Evolutionary conservation across 2,113 vertebrate genomes (phyloP), one percentile per base, ranked within the genome.

Genomic region (Indicator maculatus): DNA sequence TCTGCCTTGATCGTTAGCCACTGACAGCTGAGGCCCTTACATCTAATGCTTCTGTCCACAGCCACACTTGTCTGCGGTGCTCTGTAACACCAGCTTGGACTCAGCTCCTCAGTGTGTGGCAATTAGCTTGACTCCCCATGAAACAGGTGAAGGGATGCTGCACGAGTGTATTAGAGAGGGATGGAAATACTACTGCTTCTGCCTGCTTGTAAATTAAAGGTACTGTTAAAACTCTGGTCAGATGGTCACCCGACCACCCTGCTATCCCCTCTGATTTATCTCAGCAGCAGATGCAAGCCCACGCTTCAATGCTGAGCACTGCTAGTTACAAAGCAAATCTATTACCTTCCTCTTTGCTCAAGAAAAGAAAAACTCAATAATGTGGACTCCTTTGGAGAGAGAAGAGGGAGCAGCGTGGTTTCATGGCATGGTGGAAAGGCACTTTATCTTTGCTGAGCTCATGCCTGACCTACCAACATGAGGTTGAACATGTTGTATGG

Each of bases 261-360:
- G 88, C 47, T 66, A 72, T 36, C 56, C 86, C 56, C 38, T 91
- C 70, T 95, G 89, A 91, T 95, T 89, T 96, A 78, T 94, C 88
- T 93, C 76, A 74, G 69, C 53, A 90, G 89, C 85, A 95, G 83
- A 89, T 86, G 76, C 65, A 61, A 78, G 50, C 47, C 65, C 38
- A 65, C 75, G 47, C 44, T 74, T 80, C 1, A 4, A 24, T 58
- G 38, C 71, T 45, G 39, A 72, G 47, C 0, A 0, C 65, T 91
- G 79, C 41, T 83, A 88, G 53, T 45, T 86, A 89, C 38, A 79
- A 91, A 74, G 53, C 23, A 75, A 81, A 74, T 80, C 64, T 80
- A 30, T 76, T 74, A 80, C 70, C 19, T 30, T 75, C 11, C 11
- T 83, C 31, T 93, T 81, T 39, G 18, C 44, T 44, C 79, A 89